Conservation (phyloP, 2,113 vertebrate genomes). For the Equus quagga region DNA sequence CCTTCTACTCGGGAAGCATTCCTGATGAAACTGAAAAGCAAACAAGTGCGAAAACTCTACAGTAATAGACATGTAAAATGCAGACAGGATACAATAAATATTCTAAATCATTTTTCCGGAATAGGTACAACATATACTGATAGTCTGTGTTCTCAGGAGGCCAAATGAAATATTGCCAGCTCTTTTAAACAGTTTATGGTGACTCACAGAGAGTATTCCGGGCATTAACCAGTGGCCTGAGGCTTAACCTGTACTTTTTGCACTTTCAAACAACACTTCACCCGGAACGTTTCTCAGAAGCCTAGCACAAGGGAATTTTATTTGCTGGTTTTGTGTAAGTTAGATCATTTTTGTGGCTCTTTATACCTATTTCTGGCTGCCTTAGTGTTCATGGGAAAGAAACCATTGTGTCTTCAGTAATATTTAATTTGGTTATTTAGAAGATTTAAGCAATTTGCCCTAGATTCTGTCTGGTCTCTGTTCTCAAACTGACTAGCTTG, state of each 20-base stretch:
- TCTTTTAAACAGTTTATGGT: slow-evolving; percentile 34
- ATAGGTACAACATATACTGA: not conserved
- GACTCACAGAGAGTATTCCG: not conserved
- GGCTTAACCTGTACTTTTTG: slow-evolving; percentile 27
- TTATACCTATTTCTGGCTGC: slow-evolving; percentile 17
- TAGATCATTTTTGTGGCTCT: not conserved
- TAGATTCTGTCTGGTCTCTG: not conserved
- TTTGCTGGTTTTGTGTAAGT: slow-evolving; percentile 47
- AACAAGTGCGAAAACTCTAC: slow-evolving; percentile 10
- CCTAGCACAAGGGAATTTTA: slow-evolving; percentile 21
- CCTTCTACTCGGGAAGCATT: not conserved
- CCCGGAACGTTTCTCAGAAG: slow-evolving; percentile 20
- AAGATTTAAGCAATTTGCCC: slow-evolving; percentile 42
- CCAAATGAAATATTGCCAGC: slow-evolving; percentile 23
- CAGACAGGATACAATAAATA: slow-evolving; percentile 39
- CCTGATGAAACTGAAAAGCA: slow-evolving; percentile 22
- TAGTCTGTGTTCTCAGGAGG: slow-evolving; percentile 21
- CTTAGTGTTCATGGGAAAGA: slow-evolving; percentile 2
- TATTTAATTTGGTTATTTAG: slow-evolving; percentile 58
- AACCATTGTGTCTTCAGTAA: slow-evolving; percentile 24
- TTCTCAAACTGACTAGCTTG: not conserved
- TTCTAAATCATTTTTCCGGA: slow-evolving; percentile 10
- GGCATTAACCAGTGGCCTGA: not conserved
- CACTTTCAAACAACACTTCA: slow-evolving; percentile 28
- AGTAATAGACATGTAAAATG: slow-evolving; percentile 26